Base-by-base conservation (phyloP, 2,888 invertebrate species). In the Azorinus chamasolen region DNA sequence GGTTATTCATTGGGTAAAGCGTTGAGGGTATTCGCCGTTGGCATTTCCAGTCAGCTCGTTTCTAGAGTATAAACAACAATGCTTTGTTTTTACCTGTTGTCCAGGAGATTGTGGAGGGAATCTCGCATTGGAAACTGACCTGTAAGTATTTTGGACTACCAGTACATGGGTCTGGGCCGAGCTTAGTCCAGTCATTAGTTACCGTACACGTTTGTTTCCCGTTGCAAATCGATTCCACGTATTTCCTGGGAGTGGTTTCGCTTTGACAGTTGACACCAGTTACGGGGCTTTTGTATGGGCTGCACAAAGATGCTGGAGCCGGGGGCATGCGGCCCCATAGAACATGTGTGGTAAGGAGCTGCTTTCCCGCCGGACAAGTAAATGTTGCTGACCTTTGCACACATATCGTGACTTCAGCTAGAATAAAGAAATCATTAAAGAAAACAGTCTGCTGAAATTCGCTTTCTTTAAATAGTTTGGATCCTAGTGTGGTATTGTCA, bases 111-210 rank as follows among this genome's bases (percentile, higher is more conserved):
- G 73, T 61, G 1, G 68, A 63, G 18, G 66, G 63, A 0, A 63
- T 37, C 6, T 59, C 73, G 68, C 85, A 85, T 24, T 65, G 68
- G 45, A 80, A 85, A 25, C 76, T 75, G 5, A 85, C 64, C 59
- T 85, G 82, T 27, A 85, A 58, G 53, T 85, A 85, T 55, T 85
- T 85, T 0, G 83, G 79, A 12, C 79, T 68, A 10, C 75, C 77
- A 1, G 59, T 54, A 53, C 85, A 85, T 3, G 85, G 85, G 58
- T 85, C 78, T 5, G 79, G 75, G 2, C 83, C 82, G 2, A 79
- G 68, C 37, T 72, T 51, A 16, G 46, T 45, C 79, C 79, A 79
- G 39, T 79, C 79, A 32, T 79, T 79, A 2, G 39, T 45, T 2
- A 79, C 79, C 10, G 48, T 27, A 51, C 79, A 79, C 2, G 55